A percentile compares a stretch with the other conserved stretches of the same genome.
These are phyloP conservation scores for Bombylius discolor DNA, from an alignment of 2,888 invertebrate genomes.

Conservation along the genomic window DNA sequence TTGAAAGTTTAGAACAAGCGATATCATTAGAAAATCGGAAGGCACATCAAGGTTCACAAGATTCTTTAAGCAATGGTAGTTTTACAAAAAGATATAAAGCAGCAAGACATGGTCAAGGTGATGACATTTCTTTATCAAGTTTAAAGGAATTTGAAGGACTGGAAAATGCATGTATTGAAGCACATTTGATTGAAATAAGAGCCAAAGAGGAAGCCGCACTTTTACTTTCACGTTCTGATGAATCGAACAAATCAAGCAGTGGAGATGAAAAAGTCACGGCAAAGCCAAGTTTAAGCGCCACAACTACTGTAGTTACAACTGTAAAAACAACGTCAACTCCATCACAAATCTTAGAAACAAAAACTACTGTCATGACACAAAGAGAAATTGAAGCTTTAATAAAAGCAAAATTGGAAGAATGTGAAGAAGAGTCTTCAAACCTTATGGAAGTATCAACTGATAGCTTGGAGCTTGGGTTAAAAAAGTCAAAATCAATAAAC, in stretches of 20 bases:
- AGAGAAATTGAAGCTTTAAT: constrained; percentile 30
- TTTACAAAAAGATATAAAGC: constrained; percentile 57
- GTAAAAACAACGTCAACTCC: constrained; percentile 21
- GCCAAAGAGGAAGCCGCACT: constrained; percentile 77
- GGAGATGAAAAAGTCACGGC: constrained; percentile 18
- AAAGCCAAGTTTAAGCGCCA: constrained; percentile 18
- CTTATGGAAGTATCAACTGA: constrained; percentile 49
- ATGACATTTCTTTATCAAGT: constrained; percentile 75
- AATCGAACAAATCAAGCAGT: constrained; percentile 34
- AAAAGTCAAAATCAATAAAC: constrained; percentile 24
- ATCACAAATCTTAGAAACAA: constrained; percentile 12
- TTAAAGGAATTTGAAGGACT: constrained; percentile 86
- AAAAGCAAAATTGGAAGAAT: constrained; percentile 33
- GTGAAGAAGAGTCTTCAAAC: constrained; percentile 30
- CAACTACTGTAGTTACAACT: constrained; percentile 24
- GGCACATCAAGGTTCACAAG: constrained; percentile 66
- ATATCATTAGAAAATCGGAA: constrained; percentile 66
- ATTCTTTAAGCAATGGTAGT: constrained; percentile 71
- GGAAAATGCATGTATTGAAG: constrained; percentile 77
- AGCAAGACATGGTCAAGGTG: constrained; percentile 63
- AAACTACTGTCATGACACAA: constrained; percentile 15
- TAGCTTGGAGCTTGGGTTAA: constrained; percentile 40
- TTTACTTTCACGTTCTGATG: constrained; percentile 42
- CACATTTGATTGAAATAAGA: constrained; percentile 65
- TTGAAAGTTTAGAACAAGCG: constrained; percentile 80